Evolutionary conservation across 2,888 invertebrate genomes (phyloP).

Genomic region (Nycteola revayana): DNA sequence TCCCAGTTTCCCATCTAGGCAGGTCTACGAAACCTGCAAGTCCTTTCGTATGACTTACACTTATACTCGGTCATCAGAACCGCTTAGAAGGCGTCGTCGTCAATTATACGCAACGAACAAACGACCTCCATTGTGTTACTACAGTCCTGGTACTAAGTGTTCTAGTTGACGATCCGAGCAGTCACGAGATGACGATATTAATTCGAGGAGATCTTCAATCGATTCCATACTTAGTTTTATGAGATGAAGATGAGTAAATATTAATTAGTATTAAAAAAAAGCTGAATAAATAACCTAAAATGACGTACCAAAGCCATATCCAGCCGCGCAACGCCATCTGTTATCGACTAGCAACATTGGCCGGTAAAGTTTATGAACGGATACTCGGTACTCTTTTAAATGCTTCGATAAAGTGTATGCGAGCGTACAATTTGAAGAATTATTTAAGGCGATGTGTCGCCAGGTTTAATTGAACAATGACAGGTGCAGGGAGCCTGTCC

Average conservation of each 20-base stretch:
- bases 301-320: conserved; percentile 14
- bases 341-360: conserved; percentile 52
- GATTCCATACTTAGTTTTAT: conserved; percentile 28
- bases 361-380: conserved; percentile 20
- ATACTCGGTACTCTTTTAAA: conserved; percentile 13
- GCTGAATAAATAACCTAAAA: conserved; percentile 19
- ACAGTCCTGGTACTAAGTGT: conserved; percentile 69
- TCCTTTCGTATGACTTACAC: conserved; percentile 55
- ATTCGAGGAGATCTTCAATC: conserved; percentile 39
- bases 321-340: conserved; percentile 60
- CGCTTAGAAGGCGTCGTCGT: conserved; percentile 36
- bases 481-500: conserved; percentile 63
- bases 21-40: conserved; percentile 33
- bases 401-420: conserved; percentile 16
- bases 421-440: conserved; percentile 54
- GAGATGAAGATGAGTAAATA: conserved; percentile 25
- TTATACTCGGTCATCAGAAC: conserved; percentile 48
- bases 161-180: conserved; percentile 79
- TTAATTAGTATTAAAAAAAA: conserved; percentile 16
- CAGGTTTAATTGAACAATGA: conserved; percentile 70
- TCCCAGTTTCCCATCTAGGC: conserved; percentile 26
- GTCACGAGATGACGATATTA: conserved; percentile 55
- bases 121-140: conserved; percentile 45
- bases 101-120: conserved; percentile 31
- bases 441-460: conserved; percentile 72